phyloP scores from a whole-genome alignment of 2,888 invertebrate genomes.

The Hydrotaea cyrtoneurina region DNA sequence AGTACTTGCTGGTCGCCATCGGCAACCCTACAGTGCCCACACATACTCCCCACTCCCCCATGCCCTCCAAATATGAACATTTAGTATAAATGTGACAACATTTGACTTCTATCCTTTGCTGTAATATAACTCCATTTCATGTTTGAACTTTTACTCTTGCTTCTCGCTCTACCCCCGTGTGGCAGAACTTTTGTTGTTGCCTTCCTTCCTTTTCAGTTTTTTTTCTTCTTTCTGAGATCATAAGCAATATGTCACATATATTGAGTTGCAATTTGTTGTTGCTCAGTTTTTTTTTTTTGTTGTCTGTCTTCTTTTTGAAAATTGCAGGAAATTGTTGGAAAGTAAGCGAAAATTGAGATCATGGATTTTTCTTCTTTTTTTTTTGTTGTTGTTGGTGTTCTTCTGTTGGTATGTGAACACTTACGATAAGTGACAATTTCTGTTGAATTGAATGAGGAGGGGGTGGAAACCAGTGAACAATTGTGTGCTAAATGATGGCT shows the following conservation, averaged over 20 bases:
- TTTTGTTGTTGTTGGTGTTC: background rate
- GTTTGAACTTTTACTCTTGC: conserved; percentile 26
- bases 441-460: background rate
- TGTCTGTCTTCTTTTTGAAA: conserved; percentile 10
- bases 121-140: conserved; percentile 56
- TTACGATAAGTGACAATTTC: conserved; percentile 31
- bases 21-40: too few species aligned
- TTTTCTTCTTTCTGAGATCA: background rate
- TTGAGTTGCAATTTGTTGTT: conserved; percentile 33
- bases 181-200: background rate
- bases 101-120: conserved; percentile 61
- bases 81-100: conserved; percentile 64
- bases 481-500: background rate
- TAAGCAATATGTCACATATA: conserved; percentile 43
- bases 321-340: conserved; percentile 28
- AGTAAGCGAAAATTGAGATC: conserved; percentile 41
- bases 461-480: background rate
- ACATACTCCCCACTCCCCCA: background rate
- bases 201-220: background rate
- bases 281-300: background rate
- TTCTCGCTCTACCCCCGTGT: background rate
- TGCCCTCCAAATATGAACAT: conserved; percentile 28
- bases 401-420: background rate
- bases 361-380: conserved; percentile 8
- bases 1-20: too few species aligned